Evolutionary conservation across 2,113 vertebrate species (phyloP).

Genomic region (Rattus norvegicus): GRCr8 NC_086021.1:70313001-70313500

Average conservation of each 20-base stretch:
- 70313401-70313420: neutral
- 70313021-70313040: slow-evolving; percentile 17
- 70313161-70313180: slow-evolving; percentile 80
- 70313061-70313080: neutral
- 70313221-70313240: slow-evolving; percentile 42
- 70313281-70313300: slow-evolving; percentile 17
- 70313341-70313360: neutral
- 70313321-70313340: slow-evolving; percentile 44
- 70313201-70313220: slow-evolving; percentile 63
- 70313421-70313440: neutral
- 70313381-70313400: neutral
- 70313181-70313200: slow-evolving; percentile 67
- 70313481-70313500: neutral
- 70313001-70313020: slow-evolving; percentile 40
- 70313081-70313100: slow-evolving; percentile 63
- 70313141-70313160: slow-evolving; percentile 65
- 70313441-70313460: neutral
- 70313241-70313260: slow-evolving; percentile 33
- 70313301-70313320: slow-evolving; percentile 41
- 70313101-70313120: slow-evolving; percentile 55
- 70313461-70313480: neutral
- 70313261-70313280: slow-evolving; percentile 46
- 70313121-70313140: slow-evolving; percentile 69
- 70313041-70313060: slow-evolving; percentile 43
- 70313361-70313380: neutral